phyloP scores from a whole-genome alignment of 2,797 vertebrate species.

The Discoglossus pictus region DNA sequence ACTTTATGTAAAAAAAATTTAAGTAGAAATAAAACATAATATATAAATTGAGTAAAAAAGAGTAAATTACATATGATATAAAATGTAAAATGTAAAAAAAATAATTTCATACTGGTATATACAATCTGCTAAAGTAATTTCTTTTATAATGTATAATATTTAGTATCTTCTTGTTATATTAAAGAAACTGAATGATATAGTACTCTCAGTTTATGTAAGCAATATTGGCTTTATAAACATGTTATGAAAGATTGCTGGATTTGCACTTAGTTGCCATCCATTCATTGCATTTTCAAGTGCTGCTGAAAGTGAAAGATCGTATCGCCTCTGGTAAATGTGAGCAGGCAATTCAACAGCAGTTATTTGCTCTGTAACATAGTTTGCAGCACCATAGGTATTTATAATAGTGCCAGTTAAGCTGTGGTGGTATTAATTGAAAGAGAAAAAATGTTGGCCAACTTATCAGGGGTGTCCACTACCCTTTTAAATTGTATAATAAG shows the following conservation, averaged over 20 bases:
- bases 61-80: no score
- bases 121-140: no score
- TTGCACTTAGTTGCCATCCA: slow-evolving; percentile 33
- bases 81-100: no score
- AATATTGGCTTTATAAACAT: slow-evolving; percentile 21
- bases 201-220: slow-evolving; percentile 15
- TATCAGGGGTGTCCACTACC: slow-evolving; percentile 49
- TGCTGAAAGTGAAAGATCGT: slow-evolving; percentile 45
- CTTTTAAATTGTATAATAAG: slow-evolving; percentile 48
- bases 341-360: slow-evolving; percentile 43
- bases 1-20: slow-evolving; percentile 17
- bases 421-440: slow-evolving; percentile 49
- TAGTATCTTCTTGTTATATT: slow-evolving; percentile 12
- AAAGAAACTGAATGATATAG: slow-evolving; percentile 12
- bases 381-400: slow-evolving; percentile 44
- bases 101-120: no score
- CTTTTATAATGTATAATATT: slow-evolving; percentile 18
- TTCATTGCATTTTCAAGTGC: slow-evolving; percentile 44
- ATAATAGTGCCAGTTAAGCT: slow-evolving; percentile 47
- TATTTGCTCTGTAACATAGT: slow-evolving; percentile 45
- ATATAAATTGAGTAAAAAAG: no score
- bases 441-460: slow-evolving; percentile 44
- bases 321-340: slow-evolving; percentile 44
- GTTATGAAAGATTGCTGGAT: slow-evolving; percentile 25
- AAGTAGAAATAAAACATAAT: slow-evolving; percentile 1